A percentile compares a stretch with the other conserved stretches of the same genome.
Conservation (phyloP, 2,113 vertebrate genomes). For the Dermatemys mawii region DNA sequence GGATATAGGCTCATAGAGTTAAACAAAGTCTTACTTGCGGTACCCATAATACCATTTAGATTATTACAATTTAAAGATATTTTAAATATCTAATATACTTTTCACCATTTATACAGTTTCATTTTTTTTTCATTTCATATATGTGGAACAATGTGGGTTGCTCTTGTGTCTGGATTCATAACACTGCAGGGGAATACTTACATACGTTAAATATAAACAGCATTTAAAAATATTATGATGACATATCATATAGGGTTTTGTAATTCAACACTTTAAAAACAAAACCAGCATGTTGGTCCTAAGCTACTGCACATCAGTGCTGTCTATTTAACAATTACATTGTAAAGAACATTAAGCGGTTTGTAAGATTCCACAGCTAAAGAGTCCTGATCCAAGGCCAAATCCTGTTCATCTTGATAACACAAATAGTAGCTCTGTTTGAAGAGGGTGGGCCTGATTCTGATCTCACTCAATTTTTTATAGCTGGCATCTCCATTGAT, state of each 20-base stretch:
- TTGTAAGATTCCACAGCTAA: neutral
- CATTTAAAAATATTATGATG: neutral
- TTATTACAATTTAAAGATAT: neutral
- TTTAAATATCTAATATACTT: neutral
- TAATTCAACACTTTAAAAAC: neutral
- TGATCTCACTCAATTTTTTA: neutral
- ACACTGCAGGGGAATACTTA: neutral
- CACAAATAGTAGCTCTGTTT: neutral
- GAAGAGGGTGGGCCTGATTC: neutral
- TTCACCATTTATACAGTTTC: neutral
- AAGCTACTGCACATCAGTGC: neutral
- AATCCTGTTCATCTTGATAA: neutral
- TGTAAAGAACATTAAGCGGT: neutral
- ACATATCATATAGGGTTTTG: neutral
- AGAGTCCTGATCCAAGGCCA: neutral
- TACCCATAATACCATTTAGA: neutral
- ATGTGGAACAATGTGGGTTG: neutral
- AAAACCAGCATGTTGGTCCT: neutral
- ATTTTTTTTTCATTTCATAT: neutral
- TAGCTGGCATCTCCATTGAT: neutral
- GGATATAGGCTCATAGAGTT: neutral
- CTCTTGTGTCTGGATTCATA: neutral
- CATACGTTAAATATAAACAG: constrained; percentile 25
- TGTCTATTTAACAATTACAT: neutral
- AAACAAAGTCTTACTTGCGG: neutral